Evolutionary conservation across 1,140 invertebrate genomes (phyloP).

Genomic region (Drosophila sp.): DNA sequence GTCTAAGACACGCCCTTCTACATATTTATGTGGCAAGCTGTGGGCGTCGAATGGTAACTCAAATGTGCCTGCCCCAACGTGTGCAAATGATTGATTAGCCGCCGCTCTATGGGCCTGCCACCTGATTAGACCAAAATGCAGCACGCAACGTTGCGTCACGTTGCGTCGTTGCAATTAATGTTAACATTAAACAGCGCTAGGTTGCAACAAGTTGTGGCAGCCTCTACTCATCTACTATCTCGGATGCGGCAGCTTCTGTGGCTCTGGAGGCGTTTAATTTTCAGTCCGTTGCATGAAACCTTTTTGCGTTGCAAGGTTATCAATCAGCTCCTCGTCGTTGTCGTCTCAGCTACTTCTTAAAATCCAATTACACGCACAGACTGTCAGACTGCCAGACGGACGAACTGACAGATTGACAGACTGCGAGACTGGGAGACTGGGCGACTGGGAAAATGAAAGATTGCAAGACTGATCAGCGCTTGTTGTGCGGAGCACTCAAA

Average conservation of each 20-base stretch:
- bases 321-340: constrained; percentile 57
- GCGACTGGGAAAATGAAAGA: constrained; percentile 1
- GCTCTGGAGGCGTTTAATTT: constrained; percentile 72
- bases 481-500: constrained; percentile 58
- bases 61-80: constrained; percentile 46
- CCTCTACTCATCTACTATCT: constrained; percentile 25
- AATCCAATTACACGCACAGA: constrained; percentile 77
- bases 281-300: constrained; percentile 66
- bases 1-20: not conserved
- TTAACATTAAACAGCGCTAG: constrained; percentile 63
- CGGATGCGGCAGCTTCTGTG: constrained; percentile 36
- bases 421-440: constrained; percentile 30
- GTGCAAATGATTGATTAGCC: constrained; percentile 75
- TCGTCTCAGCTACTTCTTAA: constrained; percentile 73
- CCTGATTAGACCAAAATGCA: constrained; percentile 57
- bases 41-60: constrained; percentile 31
- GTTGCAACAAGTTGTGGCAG: constrained; percentile 11
- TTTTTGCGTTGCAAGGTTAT: constrained; percentile 70
- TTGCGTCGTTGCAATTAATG: constrained; percentile 62
- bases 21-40: not conserved
- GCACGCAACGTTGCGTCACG: constrained; percentile 54
- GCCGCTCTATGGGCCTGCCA: constrained; percentile 28
- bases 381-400: constrained; percentile 8
- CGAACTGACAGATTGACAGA: not conserved
- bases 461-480: constrained; percentile 58